Evolutionary conservation across 2,888 invertebrate genomes (phyloP).

Genomic region (Melolontha melolontha): DNA sequence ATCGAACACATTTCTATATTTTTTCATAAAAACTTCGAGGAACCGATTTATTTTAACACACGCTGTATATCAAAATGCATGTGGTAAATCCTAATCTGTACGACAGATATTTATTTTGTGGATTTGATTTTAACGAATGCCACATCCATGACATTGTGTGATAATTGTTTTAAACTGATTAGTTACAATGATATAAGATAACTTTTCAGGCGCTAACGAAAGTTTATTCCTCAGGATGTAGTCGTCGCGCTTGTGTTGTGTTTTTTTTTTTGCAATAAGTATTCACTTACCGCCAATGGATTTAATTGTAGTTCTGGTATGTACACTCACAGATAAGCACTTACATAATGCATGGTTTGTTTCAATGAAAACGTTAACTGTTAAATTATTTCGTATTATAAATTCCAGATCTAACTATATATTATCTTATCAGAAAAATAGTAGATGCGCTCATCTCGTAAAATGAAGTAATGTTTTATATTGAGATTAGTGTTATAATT

Average conservation of each 20-base stretch:
- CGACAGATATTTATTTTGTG: not conserved
- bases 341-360: not conserved
- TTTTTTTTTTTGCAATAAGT: slow-evolving; percentile 3
- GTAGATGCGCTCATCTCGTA: too few relatives aligned
- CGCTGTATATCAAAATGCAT: too few relatives aligned
- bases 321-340: not conserved
- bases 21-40: too few relatives aligned
- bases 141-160: slow-evolving; percentile 8
- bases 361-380: too few relatives aligned
- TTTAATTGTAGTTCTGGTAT: slow-evolving; percentile 3
- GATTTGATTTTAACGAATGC: not conserved
- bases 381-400: too few relatives aligned
- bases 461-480: too few relatives aligned
- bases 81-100: too few relatives aligned
- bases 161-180: slow-evolving; percentile 32
- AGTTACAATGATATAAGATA: slow-evolving; percentile 26
- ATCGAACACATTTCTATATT: too few relatives aligned
- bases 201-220: not conserved
- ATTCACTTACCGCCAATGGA: not conserved
- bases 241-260: slow-evolving; percentile 11
- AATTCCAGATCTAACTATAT: too few relatives aligned
- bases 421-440: too few relatives aligned
- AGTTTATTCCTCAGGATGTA: slow-evolving; percentile 25
- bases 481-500: too few relatives aligned
- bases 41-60: too few relatives aligned